phyloP scores from a whole-genome alignment of 2,113 vertebrate species.

The Xenus cinereus region DNA sequence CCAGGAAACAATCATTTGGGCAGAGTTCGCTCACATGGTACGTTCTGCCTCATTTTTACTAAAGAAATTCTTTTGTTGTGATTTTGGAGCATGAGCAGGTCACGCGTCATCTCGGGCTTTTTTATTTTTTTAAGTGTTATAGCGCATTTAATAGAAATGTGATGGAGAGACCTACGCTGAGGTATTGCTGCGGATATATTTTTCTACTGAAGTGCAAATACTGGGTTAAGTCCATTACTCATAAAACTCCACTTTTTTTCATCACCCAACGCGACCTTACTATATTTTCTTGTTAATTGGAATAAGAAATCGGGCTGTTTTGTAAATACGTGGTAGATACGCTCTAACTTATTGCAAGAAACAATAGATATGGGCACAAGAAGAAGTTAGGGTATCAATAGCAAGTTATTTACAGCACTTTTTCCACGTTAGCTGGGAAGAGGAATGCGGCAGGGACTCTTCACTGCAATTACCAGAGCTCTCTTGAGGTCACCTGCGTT shows the following conservation, averaged over 20 bases:
- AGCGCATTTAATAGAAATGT: not conserved
- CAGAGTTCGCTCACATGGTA: not conserved
- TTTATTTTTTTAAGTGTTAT: not conserved
- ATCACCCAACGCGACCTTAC: not conserved
- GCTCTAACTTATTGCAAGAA: not conserved
- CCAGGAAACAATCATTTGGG: not conserved
- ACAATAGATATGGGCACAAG: not conserved
- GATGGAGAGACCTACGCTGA: not conserved
- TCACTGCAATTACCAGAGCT: constrained; percentile 17
- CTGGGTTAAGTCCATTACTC: not conserved
- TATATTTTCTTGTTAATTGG: not conserved
- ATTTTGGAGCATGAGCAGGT: not conserved
- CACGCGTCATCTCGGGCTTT: not conserved
- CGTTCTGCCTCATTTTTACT: not conserved
- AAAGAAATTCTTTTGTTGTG: not conserved
- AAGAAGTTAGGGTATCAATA: not conserved
- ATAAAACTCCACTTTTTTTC: not conserved
- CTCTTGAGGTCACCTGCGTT: constrained; percentile 54
- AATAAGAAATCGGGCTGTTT: not conserved
- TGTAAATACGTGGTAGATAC: not conserved
- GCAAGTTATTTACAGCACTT: not conserved
- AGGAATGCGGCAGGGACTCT: not conserved
- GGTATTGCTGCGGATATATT: not conserved
- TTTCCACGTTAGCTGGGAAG: not conserved
- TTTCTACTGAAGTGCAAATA: not conserved